Evolutionary conservation across 2,113 vertebrate species (phyloP), one percentile per base, ranked within the genome.

Genomic region (Psettodes erumei): DNA sequence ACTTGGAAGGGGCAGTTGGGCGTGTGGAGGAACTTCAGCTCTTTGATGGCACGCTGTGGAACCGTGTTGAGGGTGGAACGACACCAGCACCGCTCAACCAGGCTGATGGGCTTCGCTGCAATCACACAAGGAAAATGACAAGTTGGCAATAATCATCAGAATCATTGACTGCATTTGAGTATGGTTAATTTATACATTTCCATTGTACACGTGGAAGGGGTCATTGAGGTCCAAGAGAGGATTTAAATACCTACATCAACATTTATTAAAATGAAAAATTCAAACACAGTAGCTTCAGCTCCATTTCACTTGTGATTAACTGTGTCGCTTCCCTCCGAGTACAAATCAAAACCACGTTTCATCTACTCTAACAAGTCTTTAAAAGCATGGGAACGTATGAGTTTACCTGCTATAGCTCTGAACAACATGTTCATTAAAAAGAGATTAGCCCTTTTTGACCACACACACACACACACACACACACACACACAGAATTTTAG

Each of bases 1-100:
- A 99, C 96, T 95, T 99, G 98, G 89, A 99, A 96, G 37, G 97
- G 95, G 79, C 98, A 99, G 94, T 97, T 98, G 15, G 96, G 97
- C 12, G 96, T 96, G 87, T 96, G 96, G 88, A 99, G 95, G 90
- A 99, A 98, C 94, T 99, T 99, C 86, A 99, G 96, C 92, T 99
- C 96, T 42, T 96, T 97, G 91, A 99, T 95, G 79, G 95, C 95
- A 79, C 95, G 94, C 93, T 97, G 97, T 42, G 96, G 94, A 54
- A 99, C 95, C 2, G 96, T 97, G 93, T 95, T 98, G 89, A 97
- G 95, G 8, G 96, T 96, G 86, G 95, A 96, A 65, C 98, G 94
- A 88, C 98, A 99, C 83, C 97, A 97, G 75, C 98, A 99, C 79
- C 97, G 93, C 94, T 99, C 97, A 51, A 96, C 96, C 95, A 99